Percentiles rank a stretch among this genome's conserved stretches.
Conservation (phyloP, 2,113 vertebrate species). For the Platysternon megacephalum region DNA sequence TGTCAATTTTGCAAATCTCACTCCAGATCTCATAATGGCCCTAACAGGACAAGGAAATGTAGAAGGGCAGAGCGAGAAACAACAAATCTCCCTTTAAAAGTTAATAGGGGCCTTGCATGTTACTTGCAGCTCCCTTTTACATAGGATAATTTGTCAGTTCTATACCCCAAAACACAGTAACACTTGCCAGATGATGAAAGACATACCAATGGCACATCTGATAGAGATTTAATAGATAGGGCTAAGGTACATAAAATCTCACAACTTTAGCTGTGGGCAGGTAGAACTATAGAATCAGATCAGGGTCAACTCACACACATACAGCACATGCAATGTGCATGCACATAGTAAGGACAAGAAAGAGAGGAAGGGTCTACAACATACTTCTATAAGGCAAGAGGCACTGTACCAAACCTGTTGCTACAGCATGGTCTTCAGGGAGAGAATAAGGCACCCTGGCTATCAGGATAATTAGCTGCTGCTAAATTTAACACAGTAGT, state of each 20-base stretch:
- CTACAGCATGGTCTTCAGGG: background rate
- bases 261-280: background rate
- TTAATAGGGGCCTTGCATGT: background rate
- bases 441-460: background rate
- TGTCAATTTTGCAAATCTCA: background rate
- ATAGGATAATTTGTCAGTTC: background rate
- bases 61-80: background rate
- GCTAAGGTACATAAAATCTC: background rate
- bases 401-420: accelerated
- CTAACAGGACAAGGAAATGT: background rate
- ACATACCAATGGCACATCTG: background rate
- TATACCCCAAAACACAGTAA: accelerated
- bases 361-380: background rate
- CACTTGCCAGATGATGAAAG: background rate
- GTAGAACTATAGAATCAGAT: background rate
- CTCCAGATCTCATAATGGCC: background rate
- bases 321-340: background rate
- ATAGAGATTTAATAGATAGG: background rate
- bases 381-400: background rate
- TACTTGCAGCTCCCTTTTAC: background rate
- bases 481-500: background rate
- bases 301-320: accelerated
- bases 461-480: accelerated
- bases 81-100: background rate
- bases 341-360: background rate